These are phyloP conservation scores for Sminthopsis crassicaudata DNA, from an alignment of 2,113 vertebrate genomes.

Conservation along the genomic window DNA sequence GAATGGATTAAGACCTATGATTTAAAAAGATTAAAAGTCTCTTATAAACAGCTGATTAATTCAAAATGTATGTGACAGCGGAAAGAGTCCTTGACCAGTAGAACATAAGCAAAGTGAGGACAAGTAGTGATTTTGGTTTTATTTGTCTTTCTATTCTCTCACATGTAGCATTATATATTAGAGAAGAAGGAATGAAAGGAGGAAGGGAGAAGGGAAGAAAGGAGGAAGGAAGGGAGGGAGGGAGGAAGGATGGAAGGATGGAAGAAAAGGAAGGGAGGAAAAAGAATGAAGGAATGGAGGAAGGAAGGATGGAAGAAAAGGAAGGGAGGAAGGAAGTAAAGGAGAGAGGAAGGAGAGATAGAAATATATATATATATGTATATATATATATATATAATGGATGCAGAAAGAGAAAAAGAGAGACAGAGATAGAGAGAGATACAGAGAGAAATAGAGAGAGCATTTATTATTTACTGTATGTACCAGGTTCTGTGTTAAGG, in stretches of 20 bases:
- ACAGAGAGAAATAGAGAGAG: background rate
- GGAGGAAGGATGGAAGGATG: no score
- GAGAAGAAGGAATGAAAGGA: no score
- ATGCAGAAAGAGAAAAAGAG: background rate
- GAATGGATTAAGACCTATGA: background rate
- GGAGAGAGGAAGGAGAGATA: no score
- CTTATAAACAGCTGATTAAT: background rate
- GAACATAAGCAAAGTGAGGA: background rate
- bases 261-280: no score
- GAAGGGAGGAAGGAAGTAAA: no score
- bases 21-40: constrained; percentile 2
- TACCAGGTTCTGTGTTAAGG: background rate
- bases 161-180: background rate
- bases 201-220: no score
- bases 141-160: background rate
- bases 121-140: background rate
- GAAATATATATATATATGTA: no score
- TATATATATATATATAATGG: no score
- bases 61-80: background rate
- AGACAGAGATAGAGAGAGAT: background rate
- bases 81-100: background rate
- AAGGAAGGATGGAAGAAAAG: no score
- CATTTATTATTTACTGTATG: no score
- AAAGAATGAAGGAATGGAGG: no score
- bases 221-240: no score